phyloP scores from a whole-genome alignment of 2,888 invertebrate genomes.

The Clepsis dumicolana region DNA sequence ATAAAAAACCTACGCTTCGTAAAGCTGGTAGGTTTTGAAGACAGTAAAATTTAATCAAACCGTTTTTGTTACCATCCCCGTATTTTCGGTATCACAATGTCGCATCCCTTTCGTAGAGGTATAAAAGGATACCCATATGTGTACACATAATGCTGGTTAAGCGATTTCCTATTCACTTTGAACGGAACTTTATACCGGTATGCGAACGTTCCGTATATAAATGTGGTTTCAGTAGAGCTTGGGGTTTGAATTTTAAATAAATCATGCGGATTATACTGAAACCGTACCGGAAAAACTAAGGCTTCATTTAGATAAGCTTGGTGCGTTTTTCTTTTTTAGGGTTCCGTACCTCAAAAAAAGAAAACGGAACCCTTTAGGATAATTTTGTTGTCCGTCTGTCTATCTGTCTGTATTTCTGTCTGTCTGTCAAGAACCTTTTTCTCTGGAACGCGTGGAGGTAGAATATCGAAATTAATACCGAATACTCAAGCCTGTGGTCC shows the following conservation, averaged over 20 bases:
- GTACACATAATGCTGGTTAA: slow-evolving; percentile 28
- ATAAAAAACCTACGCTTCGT: too few species aligned
- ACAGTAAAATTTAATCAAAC: neutral
- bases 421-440: too few species aligned
- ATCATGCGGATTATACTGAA: neutral
- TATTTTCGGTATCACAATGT: neutral
- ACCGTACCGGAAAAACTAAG: neutral
- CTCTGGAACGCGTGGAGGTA: too few species aligned
- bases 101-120: slow-evolving; percentile 7
- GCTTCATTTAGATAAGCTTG: neutral
- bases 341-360: neutral
- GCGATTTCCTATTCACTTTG: slow-evolving; percentile 38
- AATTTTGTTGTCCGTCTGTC: too few species aligned
- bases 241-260: slow-evolving; percentile 19
- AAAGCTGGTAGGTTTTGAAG: too few species aligned
- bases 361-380: too few species aligned
- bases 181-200: slow-evolving; percentile 16
- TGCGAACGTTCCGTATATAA: slow-evolving; percentile 20
- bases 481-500: too few species aligned
- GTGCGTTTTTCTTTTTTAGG: neutral
- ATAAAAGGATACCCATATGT: slow-evolving; percentile 21
- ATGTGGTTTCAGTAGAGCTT: slow-evolving; percentile 6
- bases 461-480: too few species aligned
- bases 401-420: too few species aligned
- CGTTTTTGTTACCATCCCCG: neutral